Evolutionary conservation across 2,888 invertebrate species (phyloP).

Genomic region (Euclidia mi): DNA sequence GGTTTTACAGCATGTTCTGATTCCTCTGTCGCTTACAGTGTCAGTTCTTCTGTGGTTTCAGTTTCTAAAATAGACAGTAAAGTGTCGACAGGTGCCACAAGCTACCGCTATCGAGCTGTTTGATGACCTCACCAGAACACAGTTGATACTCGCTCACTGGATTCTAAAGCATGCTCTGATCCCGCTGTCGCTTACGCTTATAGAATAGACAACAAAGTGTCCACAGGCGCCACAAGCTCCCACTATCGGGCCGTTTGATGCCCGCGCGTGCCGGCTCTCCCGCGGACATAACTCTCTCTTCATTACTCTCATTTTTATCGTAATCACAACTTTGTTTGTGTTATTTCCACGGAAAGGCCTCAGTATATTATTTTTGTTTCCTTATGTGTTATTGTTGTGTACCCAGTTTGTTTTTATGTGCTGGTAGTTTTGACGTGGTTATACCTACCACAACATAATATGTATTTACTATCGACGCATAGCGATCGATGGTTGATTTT

Average conservation of each 20-base stretch:
- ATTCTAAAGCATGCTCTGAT: too few species aligned
- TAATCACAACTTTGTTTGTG: conserved; percentile 19
- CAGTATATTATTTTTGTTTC: not conserved
- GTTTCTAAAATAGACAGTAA: too few species aligned
- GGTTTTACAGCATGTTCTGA: too few species aligned
- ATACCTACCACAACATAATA: not conserved
- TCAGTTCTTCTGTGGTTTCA: too few species aligned
- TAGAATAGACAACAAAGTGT: not conserved
- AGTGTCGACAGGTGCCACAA: too few species aligned
- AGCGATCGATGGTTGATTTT: too few species aligned
- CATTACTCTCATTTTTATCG: conserved; percentile 27
- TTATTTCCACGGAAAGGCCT: conserved; percentile 6
- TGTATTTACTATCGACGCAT: too few species aligned
- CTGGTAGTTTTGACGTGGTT: not conserved
- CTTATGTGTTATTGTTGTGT: not conserved
- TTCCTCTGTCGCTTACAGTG: too few species aligned
- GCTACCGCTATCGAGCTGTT: too few species aligned
- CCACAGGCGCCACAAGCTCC: conserved; percentile 48
- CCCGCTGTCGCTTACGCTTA: conserved; percentile 4
- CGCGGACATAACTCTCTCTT: conserved; percentile 17
- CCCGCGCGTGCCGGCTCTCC: not conserved
- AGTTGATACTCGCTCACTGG: too few species aligned
- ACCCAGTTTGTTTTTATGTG: not conserved
- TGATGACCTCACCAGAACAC: too few species aligned
- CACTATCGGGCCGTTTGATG: conserved; percentile 54